Percentiles rank a stretch among this genome's conserved stretches.
Evolutionary conservation across 2,797 vertebrate species (phyloP).

Genomic region (Hippopotamyrus pictus): DNA sequence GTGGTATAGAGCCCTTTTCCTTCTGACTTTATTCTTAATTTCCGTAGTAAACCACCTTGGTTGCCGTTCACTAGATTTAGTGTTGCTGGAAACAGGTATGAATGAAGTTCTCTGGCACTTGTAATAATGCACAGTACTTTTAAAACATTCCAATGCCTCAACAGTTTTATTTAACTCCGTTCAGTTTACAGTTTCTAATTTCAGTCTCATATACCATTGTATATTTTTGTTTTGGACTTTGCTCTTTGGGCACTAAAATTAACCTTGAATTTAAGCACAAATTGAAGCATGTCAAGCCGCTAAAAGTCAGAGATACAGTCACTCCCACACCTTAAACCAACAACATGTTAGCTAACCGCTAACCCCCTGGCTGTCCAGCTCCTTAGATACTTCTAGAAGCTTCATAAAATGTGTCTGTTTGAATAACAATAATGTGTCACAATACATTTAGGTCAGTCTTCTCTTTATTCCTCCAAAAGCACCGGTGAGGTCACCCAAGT

Average conservation of each 20-base stretch:
- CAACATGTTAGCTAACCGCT: neutral
- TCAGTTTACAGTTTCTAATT: neutral
- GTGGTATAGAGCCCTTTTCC: neutral
- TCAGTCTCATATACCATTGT: neutral
- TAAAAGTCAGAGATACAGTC: neutral
- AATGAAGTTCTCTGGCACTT: neutral
- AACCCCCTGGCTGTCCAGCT: neutral
- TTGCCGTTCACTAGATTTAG: neutral
- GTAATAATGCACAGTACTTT: neutral
- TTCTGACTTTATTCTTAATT: neutral
- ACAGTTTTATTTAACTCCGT: neutral
- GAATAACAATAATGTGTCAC: constrained; percentile 16
- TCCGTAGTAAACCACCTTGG: neutral
- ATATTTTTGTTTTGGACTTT: neutral
- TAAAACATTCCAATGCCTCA: neutral
- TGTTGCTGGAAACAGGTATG: neutral
- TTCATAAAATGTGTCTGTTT: neutral
- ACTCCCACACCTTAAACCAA: neutral
- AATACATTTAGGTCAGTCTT: constrained; percentile 19
- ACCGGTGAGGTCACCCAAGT: neutral
- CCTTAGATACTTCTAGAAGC: neutral
- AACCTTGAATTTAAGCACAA: neutral
- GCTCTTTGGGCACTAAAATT: neutral
- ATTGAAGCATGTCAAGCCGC: neutral
- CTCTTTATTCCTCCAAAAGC: constrained; percentile 10